Evolutionary conservation across 2,113 vertebrate species (phyloP).

Genomic region (Pelodiscus sinensis): DNA sequence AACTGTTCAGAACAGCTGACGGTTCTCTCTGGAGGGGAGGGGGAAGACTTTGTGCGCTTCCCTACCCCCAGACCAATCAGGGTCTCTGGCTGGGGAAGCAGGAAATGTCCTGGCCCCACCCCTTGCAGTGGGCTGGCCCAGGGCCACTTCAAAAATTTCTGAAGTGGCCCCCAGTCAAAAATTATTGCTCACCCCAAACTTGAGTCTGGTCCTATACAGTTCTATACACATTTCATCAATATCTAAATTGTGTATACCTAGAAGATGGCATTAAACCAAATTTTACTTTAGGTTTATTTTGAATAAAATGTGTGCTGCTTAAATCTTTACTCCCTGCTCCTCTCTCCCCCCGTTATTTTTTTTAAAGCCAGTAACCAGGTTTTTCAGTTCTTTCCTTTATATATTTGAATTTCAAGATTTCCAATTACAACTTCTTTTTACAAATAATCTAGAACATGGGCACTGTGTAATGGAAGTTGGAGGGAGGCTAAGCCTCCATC

Average conservation of each 20-base stretch:
- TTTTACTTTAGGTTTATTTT: neutral
- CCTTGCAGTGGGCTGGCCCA: too few relatives aligned
- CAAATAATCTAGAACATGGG: neutral
- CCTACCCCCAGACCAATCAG: too few relatives aligned
- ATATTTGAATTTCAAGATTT: neutral
- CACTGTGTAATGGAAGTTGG: too few relatives aligned
- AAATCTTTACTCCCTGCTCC: neutral
- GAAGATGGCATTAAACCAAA: neutral
- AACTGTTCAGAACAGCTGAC: too few relatives aligned
- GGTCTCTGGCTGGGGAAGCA: too few relatives aligned
- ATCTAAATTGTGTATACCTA: neutral
- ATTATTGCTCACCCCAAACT: too few relatives aligned
- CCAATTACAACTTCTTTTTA: neutral
- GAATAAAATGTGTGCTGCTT: neutral
- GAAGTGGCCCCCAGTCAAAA: too few relatives aligned
- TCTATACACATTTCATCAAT: neutral
- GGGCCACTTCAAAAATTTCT: too few relatives aligned
- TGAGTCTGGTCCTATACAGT: neutral
- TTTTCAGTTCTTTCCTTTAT: neutral
- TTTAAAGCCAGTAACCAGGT: neutral
- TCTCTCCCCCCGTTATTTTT: fast-evolving
- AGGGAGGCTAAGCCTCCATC: too few relatives aligned
- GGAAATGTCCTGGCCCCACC: too few relatives aligned
- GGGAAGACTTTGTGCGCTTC: too few relatives aligned
- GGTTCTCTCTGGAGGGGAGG: too few relatives aligned